Evolutionary conservation across 2,888 invertebrate species (phyloP).

Genomic region (Hecatera dysodea): DNA sequence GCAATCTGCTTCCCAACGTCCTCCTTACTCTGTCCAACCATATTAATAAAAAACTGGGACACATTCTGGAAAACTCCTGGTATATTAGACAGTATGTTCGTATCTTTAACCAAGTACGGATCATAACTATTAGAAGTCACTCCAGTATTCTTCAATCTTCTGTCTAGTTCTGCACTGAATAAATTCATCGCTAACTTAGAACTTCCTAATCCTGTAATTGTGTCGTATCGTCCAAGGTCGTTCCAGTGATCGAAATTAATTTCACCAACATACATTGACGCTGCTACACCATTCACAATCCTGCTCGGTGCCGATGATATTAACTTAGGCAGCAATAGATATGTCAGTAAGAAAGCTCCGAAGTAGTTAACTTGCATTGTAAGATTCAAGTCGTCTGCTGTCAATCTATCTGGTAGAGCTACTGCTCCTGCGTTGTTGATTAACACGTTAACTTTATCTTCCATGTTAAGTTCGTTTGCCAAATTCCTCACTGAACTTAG

Average conservation of each 20-base stretch:
- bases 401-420: constrained; percentile 83
- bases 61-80: constrained; percentile 70
- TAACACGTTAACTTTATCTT: constrained; percentile 87
- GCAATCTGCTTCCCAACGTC: constrained; percentile 81
- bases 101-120: constrained; percentile 83
- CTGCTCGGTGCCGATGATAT: constrained; percentile 91
- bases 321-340: constrained; percentile 90
- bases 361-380: constrained; percentile 94
- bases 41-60: constrained; percentile 73
- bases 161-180: constrained; percentile 91
- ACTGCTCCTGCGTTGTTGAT: constrained; percentile 91
- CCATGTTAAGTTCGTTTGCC: constrained; percentile 82
- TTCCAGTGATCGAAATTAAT: constrained; percentile 84
- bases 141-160: constrained; percentile 87
- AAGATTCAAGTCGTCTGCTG: constrained; percentile 92
- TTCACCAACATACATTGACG: constrained; percentile 89
- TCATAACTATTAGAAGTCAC: constrained; percentile 93
- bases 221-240: constrained; percentile 78
- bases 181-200: constrained; percentile 92
- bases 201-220: constrained; percentile 76
- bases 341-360: constrained; percentile 93
- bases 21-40: constrained; percentile 81
- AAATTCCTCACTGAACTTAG: constrained; percentile 89
- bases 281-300: constrained; percentile 92
- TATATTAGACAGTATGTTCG: constrained; percentile 77